These are phyloP conservation scores for Alaudala cheleensis DNA, from an alignment of 2,113 vertebrate genomes.

Conservation along the genomic window DNA sequence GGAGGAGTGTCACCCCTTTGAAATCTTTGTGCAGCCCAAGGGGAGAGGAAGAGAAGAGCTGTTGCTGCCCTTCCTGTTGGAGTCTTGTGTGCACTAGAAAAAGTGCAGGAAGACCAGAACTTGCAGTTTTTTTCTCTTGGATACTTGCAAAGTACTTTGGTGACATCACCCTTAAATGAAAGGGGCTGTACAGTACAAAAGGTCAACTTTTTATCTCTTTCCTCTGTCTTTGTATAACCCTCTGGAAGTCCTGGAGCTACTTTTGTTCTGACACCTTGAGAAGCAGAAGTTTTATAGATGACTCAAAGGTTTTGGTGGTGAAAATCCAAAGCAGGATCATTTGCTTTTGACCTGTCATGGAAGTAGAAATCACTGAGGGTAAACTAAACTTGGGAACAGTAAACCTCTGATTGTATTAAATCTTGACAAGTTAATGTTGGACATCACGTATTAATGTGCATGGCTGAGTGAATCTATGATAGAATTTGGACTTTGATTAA, in stretches of 20 bases:
- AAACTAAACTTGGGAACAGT: neutral
- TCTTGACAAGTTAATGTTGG: neutral
- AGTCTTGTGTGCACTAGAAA: neutral
- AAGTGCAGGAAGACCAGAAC: neutral
- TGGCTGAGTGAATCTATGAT: neutral
- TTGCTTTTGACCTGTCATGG: neutral
- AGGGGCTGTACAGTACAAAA: neutral
- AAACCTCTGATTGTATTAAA: neutral
- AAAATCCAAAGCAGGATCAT: neutral
- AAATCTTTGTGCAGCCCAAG: neutral
- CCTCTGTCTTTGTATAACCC: neutral
- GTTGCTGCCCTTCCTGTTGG: neutral
- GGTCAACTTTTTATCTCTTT: neutral
- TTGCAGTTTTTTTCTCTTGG: neutral
- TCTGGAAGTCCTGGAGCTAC: neutral
- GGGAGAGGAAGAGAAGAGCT: neutral
- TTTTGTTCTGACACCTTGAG: neutral
- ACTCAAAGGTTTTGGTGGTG: neutral
- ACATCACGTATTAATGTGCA: neutral
- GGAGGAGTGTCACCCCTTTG: neutral
- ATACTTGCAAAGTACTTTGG: neutral
- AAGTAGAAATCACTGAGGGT: neutral
- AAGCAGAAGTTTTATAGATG: neutral
- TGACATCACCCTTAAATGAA: neutral
- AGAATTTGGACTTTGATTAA: neutral